Base-by-base conservation (phyloP, 2,888 invertebrate species). In the Lathronympha strigana region DNA sequence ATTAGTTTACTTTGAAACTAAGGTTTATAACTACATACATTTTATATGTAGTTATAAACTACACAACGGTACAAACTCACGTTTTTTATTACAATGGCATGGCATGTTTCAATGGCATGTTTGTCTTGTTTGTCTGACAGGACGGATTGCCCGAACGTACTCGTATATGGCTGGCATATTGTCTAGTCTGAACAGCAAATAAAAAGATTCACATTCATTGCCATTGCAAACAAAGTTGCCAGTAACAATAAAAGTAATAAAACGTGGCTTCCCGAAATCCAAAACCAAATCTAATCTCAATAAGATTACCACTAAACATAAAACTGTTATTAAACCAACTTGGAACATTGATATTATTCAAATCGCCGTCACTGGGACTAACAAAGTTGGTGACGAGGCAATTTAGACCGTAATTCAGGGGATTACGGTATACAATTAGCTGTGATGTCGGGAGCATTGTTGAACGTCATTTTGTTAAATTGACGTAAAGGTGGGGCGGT, bases 271-370 rank as follows among this genome's bases (percentile, higher is more conserved):
- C 25, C 51, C 36, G 23, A 57, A 19, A 2, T 8, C 31, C n/a
- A 23, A 64, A 43, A 45, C 43, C 25, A 15, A 55, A 54, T 47
- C 45, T 64, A 53, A 64, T 64, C 64, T 54, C 54, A 51, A 57
- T 58, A 57, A 23, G 47, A 72, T 71, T 50, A 66, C 68, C 45
- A 67, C 62, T 62, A 38, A 66, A 55, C 67, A 73, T 76, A 72
- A 75, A 78, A 77, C 72, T 73, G 77, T 75, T 78, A 78, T 78
- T 77, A 76, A 70, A 70, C 63, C 66, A 72, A 76, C 72, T 76
- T 73, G 50, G 55, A 57, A 72, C 77, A 76, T 75, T 68, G 73
- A 73, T 74, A 76, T 79, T 78, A 79, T 77, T 76, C 76, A 74
- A 76, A 76, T 63, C 40, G 55, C 61, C 53, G 21, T 23, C 28